phyloP scores from a whole-genome alignment of 2,113 vertebrate genomes.

The Azemiops feae region DNA sequence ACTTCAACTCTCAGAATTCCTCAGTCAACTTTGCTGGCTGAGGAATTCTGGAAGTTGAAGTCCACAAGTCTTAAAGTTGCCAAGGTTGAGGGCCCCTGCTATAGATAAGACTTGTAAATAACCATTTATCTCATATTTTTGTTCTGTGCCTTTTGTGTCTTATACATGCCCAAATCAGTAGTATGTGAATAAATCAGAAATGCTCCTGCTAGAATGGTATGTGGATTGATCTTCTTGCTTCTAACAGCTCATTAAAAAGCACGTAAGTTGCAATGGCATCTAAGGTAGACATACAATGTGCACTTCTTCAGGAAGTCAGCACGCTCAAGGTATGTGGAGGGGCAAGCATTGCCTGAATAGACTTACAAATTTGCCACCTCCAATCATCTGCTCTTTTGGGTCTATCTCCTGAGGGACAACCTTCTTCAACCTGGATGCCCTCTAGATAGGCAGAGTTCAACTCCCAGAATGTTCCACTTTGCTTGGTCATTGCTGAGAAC shows the following conservation, averaged over 20 bases:
- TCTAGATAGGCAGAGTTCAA: not conserved
- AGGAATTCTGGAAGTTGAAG: too few species aligned
- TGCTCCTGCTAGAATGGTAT: not conserved
- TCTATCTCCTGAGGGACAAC: not conserved
- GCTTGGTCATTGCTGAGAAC: not conserved
- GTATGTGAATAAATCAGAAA: not conserved
- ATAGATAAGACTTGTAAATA: not conserved
- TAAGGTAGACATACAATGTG: not conserved
- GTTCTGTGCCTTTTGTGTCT: not conserved
- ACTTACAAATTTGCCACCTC: not conserved
- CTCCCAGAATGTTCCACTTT: not conserved
- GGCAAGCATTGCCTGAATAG: not conserved
- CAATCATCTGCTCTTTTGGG: not conserved
- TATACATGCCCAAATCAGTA: not conserved
- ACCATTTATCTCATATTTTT: not conserved
- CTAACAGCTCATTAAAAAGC: not conserved
- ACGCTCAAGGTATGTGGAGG: too few species aligned
- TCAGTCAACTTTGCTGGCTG: too few species aligned
- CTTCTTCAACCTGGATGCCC: not conserved
- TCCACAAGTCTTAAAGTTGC: too few species aligned
- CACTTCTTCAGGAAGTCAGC: not conserved
- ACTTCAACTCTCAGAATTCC: too few species aligned
- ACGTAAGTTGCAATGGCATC: not conserved
- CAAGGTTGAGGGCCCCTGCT: too few species aligned
- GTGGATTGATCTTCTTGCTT: too few species aligned